Evolutionary conservation across 2,113 vertebrate genomes (phyloP), one percentile per base, ranked within the genome.

Genomic region (Rhinogobius similis): DNA sequence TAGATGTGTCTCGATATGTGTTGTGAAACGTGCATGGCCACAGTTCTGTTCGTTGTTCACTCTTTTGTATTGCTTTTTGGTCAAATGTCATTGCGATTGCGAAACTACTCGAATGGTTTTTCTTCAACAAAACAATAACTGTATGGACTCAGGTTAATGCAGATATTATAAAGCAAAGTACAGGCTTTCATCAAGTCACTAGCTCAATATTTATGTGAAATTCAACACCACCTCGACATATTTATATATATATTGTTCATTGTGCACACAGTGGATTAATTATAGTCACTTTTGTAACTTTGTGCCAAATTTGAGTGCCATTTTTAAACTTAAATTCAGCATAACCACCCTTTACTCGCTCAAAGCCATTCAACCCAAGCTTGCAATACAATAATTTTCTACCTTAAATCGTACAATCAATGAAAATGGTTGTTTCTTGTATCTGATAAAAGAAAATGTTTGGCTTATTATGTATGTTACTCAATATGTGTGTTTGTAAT

Each of bases 251-350:
- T 44, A 65, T 63, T 8, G 26, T 71, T 43, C 20, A 12, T 32
- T 41, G n/a, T 23, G 21, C 12, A 13, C 20, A 73, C 43, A 78
- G 29, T 18, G 48, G 48, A 46, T 64, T 72, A 11, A 26, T 70
- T 32, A 66, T 44, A 55, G 72, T 59, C 77, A 26, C 53, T 73
- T 79, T 87, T 79, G 48, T 72, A 76, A 82, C 68, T 80, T 41
- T 65, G 86, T 90, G 89, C 87, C 90, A 90, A 91, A 89, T 73
- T 72, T 67, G 16, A 82, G 82, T 86, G 82, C 85, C 82, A 87
- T 70, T 84, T 77, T 70, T 62, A 69, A 72, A 68, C 67, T 32
- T 63, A 43, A 21, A 41, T 24, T 41, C 26, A 58, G 55, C 55
- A 58, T 78, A 59, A 52, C 68, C 65, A 50, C 53, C 55, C 10